Conservation (phyloP, 2,888 invertebrate genomes). For the Papilio gigon region DNA sequence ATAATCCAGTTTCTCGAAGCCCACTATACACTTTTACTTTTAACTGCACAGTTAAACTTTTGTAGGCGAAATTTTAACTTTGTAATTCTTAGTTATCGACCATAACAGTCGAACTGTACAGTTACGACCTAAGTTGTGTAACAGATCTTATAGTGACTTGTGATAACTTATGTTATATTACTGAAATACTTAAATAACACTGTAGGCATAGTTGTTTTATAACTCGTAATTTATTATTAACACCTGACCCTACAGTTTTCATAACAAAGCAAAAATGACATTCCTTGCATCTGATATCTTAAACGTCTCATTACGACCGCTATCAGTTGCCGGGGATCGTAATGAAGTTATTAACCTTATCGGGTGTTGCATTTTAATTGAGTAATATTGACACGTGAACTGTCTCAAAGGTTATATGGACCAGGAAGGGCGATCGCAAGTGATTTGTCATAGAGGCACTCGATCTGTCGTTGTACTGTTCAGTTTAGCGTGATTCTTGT, state of each 20-base stretch:
- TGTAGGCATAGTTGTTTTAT: no score
- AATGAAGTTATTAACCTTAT: slow-evolving; percentile 41
- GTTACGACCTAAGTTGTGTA: no score
- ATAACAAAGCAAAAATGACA: slow-evolving; percentile 32
- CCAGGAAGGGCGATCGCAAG: slow-evolving; percentile 33
- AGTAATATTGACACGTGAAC: slow-evolving; percentile 38
- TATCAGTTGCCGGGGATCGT: slow-evolving; percentile 13
- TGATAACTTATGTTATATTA: no score
- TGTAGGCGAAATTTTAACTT: no score
- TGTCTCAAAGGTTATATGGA: slow-evolving; percentile 26
- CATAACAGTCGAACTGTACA: no score
- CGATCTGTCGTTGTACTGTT: slow-evolving; percentile 28
- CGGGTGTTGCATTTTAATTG: slow-evolving; percentile 37
- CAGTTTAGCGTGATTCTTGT: slow-evolving; percentile 33
- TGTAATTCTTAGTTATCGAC: no score
- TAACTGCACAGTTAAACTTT: no score
- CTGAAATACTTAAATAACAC: no score
- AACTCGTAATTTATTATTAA: background rate
- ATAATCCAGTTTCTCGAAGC: no score
- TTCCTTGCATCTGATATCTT: slow-evolving; percentile 21
- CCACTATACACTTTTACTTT: no score
- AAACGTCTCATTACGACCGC: slow-evolving; percentile 32
- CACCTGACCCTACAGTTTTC: slow-evolving; percentile 18
- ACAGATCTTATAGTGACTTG: no score
- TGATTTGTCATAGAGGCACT: slow-evolving; percentile 37